Conservation (phyloP, 2,113 vertebrate species). For the Azemiops feae region DNA sequence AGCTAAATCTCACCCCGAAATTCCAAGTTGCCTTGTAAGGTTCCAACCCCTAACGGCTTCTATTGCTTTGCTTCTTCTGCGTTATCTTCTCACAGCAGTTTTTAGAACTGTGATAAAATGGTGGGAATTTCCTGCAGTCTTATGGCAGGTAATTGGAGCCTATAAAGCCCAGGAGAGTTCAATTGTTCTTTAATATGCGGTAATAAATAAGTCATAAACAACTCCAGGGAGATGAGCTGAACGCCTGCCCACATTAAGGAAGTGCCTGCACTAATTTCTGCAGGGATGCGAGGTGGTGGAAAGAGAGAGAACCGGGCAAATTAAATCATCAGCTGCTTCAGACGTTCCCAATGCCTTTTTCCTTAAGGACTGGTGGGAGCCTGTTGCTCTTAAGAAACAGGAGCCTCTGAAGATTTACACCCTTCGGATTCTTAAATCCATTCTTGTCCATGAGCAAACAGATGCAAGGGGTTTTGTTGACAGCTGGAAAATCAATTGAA, state of each 20-base stretch:
- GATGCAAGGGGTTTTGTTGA: background rate
- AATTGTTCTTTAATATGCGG: background rate
- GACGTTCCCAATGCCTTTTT: background rate
- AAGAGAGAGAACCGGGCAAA: background rate
- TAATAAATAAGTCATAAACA: slow-evolving; percentile 9
- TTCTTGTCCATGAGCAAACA: background rate
- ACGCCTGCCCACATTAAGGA: background rate
- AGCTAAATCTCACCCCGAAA: background rate
- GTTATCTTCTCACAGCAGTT: background rate
- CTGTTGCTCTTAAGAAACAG: background rate
- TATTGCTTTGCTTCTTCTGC: background rate
- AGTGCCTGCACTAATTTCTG: background rate
- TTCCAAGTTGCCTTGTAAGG: background rate
- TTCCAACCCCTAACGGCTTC: background rate
- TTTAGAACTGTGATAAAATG: background rate
- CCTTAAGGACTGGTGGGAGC: background rate
- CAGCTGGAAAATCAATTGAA: background rate
- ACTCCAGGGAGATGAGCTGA: background rate
- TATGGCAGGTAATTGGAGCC: background rate
- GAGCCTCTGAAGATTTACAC: too few species aligned
- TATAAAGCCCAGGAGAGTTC: background rate
- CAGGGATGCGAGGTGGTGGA: background rate
- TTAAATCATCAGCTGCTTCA: background rate
- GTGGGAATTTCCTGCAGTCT: too few species aligned
- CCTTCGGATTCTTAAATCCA: background rate